Evolutionary conservation across 1,140 invertebrate genomes (phyloP).

Genomic region (Schlechtendalia chinensis): DNA sequence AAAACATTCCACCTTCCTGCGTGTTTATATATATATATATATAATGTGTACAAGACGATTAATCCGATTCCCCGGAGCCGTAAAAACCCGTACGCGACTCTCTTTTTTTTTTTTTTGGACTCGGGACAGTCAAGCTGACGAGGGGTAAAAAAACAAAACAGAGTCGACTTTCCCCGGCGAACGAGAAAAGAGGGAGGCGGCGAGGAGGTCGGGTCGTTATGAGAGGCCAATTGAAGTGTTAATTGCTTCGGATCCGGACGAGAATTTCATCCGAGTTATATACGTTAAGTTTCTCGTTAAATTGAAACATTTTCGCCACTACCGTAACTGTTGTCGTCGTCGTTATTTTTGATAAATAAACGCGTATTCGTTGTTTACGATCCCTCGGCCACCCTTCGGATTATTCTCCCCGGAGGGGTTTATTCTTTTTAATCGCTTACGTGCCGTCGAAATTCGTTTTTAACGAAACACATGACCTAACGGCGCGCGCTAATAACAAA

Average conservation of each 20-base stretch:
- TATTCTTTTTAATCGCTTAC: background rate
- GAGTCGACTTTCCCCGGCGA: constrained; percentile 18
- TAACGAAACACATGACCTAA: background rate
- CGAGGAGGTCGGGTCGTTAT: too few species aligned
- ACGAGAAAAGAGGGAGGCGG: too few species aligned
- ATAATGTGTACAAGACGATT: constrained; percentile 15
- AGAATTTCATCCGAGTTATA: background rate
- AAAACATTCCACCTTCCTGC: background rate
- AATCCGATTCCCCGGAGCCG: constrained; percentile 39
- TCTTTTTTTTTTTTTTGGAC: too few species aligned
- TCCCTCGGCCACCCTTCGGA: background rate
- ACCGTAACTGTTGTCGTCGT: too few species aligned
- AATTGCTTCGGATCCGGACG: constrained; percentile 38
- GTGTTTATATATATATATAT: too few species aligned
- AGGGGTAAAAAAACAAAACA: constrained; percentile 2
- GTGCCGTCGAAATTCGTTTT: constrained; percentile 8
- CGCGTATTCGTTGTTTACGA: background rate
- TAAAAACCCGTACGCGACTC: background rate
- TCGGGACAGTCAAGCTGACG: too few species aligned
- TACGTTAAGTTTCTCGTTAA: constrained; percentile 19
- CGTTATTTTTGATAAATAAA: too few species aligned
- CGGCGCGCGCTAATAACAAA: background rate
- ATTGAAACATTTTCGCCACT: constrained; percentile 22
- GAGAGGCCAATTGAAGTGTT: constrained; percentile 31
- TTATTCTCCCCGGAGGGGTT: background rate